Base-by-base conservation (phyloP, 30 jellyfish, hydroid and myxozoan species). In the Chrysaora quinquecirrha region DNA sequence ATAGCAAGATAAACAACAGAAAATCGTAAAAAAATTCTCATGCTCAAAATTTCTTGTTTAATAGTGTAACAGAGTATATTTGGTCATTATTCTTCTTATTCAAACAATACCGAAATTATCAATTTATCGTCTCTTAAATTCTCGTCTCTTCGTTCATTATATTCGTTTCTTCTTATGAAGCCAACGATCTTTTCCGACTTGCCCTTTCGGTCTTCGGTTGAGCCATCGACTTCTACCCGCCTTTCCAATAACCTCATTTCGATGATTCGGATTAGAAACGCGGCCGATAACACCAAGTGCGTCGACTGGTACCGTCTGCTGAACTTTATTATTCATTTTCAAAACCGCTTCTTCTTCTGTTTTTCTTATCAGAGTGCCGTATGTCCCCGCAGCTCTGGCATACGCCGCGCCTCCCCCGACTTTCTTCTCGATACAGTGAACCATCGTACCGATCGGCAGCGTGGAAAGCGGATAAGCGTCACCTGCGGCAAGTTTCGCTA, bases 181-280 rank as follows among this genome's bases (percentile, higher is more conserved):
- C 97, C 97, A 95, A 47, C 99, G 61, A 67, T 80, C 99, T 72
- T 75, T 89, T 16, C 99, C 99, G 9, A 97, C 89, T 38, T 89
- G 97, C 27, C 99, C 99, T 52, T 81, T 89, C 63, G 99, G 99
- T 33, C 96, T 68, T 64, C 97, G 87, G 52, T 84, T 84, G 34
- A 88, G 87, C 97, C 99, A 88, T n/a, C 99, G 87, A 67, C 94
- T 89, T 46, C 99, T 90, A 24, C 99, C 99, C 1, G 99, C 99
- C 62, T 95, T 95, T 1, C 99, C 99, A 24, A 95, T 89, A 30
- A 89, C 71, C 73, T 89, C 88, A 68, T 95, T 80, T 24, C 94
- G 69, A 60, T 88, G 90, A 32, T 86, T 73, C 56, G 78, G 62
- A 71, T 89, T 95, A 14, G 97, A 89, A 43, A 84, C 98, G 23